A percentile compares a stretch with the other conserved stretches of the same genome.
Evolutionary conservation across 2,888 invertebrate genomes (phyloP).

Genomic region (Pseudanteris insignis): DNA sequence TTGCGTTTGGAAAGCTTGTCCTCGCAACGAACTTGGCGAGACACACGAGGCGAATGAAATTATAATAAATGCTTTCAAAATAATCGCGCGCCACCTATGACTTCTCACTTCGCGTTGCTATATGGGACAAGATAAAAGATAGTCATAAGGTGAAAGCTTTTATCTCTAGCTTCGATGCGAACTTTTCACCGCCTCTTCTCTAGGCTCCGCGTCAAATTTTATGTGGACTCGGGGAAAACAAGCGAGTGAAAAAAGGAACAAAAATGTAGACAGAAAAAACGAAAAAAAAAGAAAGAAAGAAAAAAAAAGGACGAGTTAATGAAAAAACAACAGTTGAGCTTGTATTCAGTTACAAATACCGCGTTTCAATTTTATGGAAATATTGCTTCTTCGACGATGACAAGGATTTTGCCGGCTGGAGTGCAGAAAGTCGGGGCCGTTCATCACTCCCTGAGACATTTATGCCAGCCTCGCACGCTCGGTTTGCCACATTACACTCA

Average conservation of each 20-base stretch:
- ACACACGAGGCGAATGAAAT: not conserved
- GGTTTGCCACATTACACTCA: constrained; percentile 54
- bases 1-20: not conserved
- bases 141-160: no score
- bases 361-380: constrained; percentile 24
- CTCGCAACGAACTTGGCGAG: not conserved
- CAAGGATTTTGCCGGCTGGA: constrained; percentile 33
- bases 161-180: no score
- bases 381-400: constrained; percentile 38
- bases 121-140: no score
- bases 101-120: no score
- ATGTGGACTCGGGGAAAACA: no score
- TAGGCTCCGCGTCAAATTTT: no score
- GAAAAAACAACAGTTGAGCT: constrained; percentile 22
- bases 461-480: constrained; percentile 53
- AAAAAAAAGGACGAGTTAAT: no score
- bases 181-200: no score
- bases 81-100: no score
- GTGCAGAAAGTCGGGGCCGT: constrained; percentile 47
- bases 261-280: no score
- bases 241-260: no score
- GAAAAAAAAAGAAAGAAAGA: no score
- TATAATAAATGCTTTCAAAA: constrained; percentile 1
- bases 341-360: constrained; percentile 13
- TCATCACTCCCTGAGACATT: constrained; percentile 53